Conservation (phyloP, 1,140 invertebrate species). For the Drosophila sp. region DNA sequence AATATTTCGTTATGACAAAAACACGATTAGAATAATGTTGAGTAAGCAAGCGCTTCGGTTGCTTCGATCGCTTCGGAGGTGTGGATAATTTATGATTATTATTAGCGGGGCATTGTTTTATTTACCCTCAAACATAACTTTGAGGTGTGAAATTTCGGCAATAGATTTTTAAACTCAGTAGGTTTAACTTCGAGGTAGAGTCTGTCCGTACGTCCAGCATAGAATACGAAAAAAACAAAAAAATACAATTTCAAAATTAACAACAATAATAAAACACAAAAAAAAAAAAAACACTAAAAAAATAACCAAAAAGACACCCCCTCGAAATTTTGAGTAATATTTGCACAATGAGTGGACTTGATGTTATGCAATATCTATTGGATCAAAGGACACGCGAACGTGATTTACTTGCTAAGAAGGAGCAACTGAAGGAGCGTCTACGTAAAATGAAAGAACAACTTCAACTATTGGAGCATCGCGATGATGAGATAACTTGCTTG, state of each 20-base stretch:
- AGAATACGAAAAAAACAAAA: background rate
- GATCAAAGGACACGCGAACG: slow-evolving; percentile 48
- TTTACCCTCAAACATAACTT: background rate
- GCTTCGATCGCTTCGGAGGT: slow-evolving; percentile 32
- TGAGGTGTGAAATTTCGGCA: background rate
- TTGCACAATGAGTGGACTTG: background rate
- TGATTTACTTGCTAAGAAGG: slow-evolving; percentile 41
- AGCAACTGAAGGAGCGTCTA: slow-evolving; percentile 45
- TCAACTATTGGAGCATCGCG: slow-evolving; percentile 42
- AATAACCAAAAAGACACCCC: slow-evolving; percentile 32
- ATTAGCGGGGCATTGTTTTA: slow-evolving; percentile 65
- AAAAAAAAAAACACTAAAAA: slow-evolving; percentile 3
- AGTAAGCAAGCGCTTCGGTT: slow-evolving; percentile 21
- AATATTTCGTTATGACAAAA: slow-evolving; percentile 64
- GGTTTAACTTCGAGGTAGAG: background rate
- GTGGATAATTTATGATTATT: slow-evolving; percentile 75
- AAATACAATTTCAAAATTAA: background rate
- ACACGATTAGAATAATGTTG: slow-evolving; percentile 45
- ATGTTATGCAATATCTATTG: slow-evolving; percentile 56
- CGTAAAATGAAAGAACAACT: slow-evolving; percentile 41
- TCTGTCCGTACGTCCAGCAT: background rate
- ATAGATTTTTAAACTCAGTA: background rate
- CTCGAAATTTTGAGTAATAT: slow-evolving; percentile 24
- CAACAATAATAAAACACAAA: background rate
- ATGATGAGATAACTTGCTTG: slow-evolving; percentile 45